Evolutionary conservation across 2,888 invertebrate species (phyloP), one percentile per base, ranked within the genome.

Genomic region (Melitaea athalia): DNA sequence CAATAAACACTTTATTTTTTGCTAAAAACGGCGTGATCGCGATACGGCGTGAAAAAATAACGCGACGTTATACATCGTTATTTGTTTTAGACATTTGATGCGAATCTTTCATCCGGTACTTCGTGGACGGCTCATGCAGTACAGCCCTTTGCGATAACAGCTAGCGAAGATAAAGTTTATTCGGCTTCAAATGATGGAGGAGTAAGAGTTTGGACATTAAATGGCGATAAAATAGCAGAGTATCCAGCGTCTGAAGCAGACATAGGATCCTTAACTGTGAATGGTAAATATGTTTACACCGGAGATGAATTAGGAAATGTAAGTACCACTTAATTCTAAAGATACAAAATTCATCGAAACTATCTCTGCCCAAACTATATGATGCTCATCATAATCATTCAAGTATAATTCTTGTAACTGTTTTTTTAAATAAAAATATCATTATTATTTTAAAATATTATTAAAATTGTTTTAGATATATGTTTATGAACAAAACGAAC

Each of bases 261-360:
- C 59, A 78, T 93, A 43, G 85, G 82, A 5, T 75, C 82, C 24
- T 74, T 93, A 59, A 81, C 79, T 15, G 81, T 88, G 2, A 84
- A 79, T 67, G 87, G 82, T 33, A 85, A 89, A 53, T 89, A 93
- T 75, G 79, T 95, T 14, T 94, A 92, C 76, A 91, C 93, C 60
- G 95, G 95, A 5, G 95, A 95, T 75, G 94, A 95, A 79, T 86
- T 82, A 77, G 95, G 95, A 64, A 91, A 93, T 80, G 95, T 95
- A 88, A 89, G 53, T 55, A 11, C n/a, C n/a, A n/a, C n/a, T n/a
- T n/a, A n/a, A 2, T 55, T 33, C 7, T 31, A 31, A 31, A 14
- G 6, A 38, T 38, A 38, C 0, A 38, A 38, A 5, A 38, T 38
- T 38, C 4, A 7, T 8, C 38, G 4, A 5, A 38, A 38, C 12